Conservation (phyloP, 2,888 invertebrate species). For the Antitype chi region DNA sequence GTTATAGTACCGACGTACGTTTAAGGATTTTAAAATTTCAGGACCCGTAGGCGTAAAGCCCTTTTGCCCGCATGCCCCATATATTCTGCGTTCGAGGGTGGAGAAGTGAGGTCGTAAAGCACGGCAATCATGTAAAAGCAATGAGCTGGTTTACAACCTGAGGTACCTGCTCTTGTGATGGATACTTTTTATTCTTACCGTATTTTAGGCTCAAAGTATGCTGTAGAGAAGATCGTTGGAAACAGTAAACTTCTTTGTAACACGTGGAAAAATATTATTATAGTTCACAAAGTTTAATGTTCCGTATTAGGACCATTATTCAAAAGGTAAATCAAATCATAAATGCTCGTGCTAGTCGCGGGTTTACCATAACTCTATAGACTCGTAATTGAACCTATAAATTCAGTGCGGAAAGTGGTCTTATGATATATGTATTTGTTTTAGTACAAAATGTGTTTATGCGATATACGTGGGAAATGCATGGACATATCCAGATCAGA, state of each 20-base stretch:
- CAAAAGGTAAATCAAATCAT: constrained; percentile 7
- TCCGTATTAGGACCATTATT: constrained; percentile 11
- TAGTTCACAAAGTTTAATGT: not conserved
- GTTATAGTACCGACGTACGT: constrained; percentile 13
- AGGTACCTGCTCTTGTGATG: constrained; percentile 33
- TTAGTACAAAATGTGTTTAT: constrained; percentile 30
- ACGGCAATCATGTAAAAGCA: constrained; percentile 54
- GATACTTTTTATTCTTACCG: constrained; percentile 49
- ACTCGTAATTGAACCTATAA: constrained; percentile 20
- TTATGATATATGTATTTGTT: constrained; percentile 15
- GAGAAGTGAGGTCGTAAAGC: constrained; percentile 49
- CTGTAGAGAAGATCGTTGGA: constrained; percentile 36
- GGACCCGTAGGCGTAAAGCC: not conserved
- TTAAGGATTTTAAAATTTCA: constrained; percentile 50
- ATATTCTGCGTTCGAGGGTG: constrained; percentile 36
- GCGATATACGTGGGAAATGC: constrained; percentile 31
- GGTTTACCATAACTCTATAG: constrained; percentile 8
- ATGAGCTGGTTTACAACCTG: constrained; percentile 58
- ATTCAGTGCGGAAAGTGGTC: not conserved
- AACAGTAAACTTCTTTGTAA: constrained; percentile 22
- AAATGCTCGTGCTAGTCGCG: not conserved
- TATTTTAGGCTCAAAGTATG: constrained; percentile 48
- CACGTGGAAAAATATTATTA: not conserved
- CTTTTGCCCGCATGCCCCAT: constrained; percentile 23
- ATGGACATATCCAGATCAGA: constrained; percentile 49